These are phyloP conservation scores for Galeopterus variegatus DNA, from an alignment of 2,113 vertebrate genomes.

Conservation along the genomic window DNA sequence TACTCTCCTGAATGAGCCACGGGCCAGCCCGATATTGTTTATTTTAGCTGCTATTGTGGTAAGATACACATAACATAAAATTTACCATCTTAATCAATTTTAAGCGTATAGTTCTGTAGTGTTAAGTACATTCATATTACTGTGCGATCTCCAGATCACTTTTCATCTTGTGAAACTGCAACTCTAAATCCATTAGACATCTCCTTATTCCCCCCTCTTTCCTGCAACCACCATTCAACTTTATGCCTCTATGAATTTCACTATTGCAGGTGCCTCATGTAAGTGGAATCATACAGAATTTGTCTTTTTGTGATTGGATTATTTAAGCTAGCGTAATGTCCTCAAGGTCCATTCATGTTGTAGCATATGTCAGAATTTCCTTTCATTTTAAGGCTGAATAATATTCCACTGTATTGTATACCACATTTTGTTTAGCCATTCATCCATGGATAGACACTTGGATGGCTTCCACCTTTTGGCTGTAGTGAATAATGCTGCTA, in stretches of 20 bases:
- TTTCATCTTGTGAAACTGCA: neutral
- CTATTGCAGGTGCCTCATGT: neutral
- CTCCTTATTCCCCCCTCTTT: neutral
- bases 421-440: neutral
- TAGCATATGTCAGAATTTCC: neutral
- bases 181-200: neutral
- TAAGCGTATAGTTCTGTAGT: neutral
- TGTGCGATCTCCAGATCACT: neutral
- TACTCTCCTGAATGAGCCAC: too few species aligned
- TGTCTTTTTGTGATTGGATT: neutral
- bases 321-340: neutral
- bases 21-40: neutral
- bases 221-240: neutral
- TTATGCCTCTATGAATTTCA: neutral
- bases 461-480: neutral
- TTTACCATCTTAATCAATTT: neutral
- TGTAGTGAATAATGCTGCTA: neutral
- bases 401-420: neutral
- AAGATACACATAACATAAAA: neutral
- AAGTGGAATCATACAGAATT: neutral
- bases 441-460: neutral
- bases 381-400: neutral
- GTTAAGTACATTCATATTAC: neutral
- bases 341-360: neutral
- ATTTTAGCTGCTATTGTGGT: neutral